phyloP scores from a whole-genome alignment of 2,797 vertebrate genomes.

The Cossypha dichroa region DNA sequence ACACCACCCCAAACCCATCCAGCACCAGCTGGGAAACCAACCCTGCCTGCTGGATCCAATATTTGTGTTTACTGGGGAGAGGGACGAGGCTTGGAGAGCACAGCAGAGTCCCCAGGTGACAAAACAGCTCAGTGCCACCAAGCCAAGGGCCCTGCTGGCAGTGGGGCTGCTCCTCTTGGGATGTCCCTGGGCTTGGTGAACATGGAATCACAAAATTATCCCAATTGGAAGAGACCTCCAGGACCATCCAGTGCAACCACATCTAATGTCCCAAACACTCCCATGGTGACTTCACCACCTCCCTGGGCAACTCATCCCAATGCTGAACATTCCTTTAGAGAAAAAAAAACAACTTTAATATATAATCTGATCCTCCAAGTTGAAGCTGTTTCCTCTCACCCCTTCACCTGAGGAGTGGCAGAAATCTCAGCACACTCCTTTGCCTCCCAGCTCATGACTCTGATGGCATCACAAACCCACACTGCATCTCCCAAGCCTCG shows the following conservation, averaged over 20 bases:
- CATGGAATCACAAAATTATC: fast-evolving
- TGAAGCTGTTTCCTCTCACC: background rate
- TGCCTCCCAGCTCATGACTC: background rate
- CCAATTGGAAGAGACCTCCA: fast-evolving
- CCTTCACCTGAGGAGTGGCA: background rate
- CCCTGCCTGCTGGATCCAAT: background rate
- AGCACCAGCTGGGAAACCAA: background rate
- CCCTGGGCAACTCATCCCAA: background rate
- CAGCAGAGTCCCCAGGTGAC: background rate
- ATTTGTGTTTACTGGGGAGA: background rate
- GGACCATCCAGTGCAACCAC: background rate
- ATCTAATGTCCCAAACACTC: background rate
- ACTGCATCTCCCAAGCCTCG: background rate
- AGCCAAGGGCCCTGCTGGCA: background rate
- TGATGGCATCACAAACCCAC: background rate
- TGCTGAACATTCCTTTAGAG: background rate
- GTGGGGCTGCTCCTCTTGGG: background rate
- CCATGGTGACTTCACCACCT: background rate
- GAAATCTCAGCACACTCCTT: background rate
- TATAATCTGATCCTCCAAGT: background rate
- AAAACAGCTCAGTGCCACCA: background rate
- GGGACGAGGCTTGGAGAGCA: background rate
- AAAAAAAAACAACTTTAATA: fast-evolving
- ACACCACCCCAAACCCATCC: background rate
- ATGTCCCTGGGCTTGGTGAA: fast-evolving